Base-by-base conservation (phyloP, 2,888 invertebrate species). In the Mantis religiosa region DNA sequence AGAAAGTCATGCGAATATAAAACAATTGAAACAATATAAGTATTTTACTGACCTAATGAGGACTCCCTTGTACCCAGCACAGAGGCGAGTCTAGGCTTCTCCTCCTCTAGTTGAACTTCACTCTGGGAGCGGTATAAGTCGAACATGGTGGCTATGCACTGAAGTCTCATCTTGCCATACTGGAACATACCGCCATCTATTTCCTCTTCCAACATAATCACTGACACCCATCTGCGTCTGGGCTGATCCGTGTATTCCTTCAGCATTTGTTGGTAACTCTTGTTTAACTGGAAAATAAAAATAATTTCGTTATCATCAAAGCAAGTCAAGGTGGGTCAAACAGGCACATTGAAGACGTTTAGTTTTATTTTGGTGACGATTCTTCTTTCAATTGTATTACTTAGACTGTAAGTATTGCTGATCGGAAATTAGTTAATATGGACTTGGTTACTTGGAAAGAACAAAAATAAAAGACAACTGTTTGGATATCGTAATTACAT, bases 61-160 rank as follows among this genome's bases (percentile, higher is more conserved):
- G 94, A 94, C 93, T 96, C 96, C 90, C 95, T 94, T 90, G 96
- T 96, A 91, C 96, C 96, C 91, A 96, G 93, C 91, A 96, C 96
- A 90, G 96, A 96, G 90, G 96, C 96, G 91, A 96, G 95, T 93
- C 96, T 95, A 90, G 96, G 96, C 92, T 95, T 95, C 93, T 96
- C 96, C 93, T 96, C 96, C 93, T 96, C 96, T 92, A 96, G 94
- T 91, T 95, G 93, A 90, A 95, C 93, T 92, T 95, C 96, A 89
- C 95, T 94, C 91, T 95, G 94, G 91, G 95, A 94, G 91, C 94
- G 94, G 93, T 96, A 96, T 91, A 96, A 93, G 92, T 95, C 95
- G 93, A 96, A 96, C 92, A 96, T 94, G 91, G 94, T 95, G 89
- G 96, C 96, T 91, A 95, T 94, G 93, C 96, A 96, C 91, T 95